phyloP scores from a whole-genome alignment of 2,113 vertebrate genomes.

The Myotis davidii region DNA sequence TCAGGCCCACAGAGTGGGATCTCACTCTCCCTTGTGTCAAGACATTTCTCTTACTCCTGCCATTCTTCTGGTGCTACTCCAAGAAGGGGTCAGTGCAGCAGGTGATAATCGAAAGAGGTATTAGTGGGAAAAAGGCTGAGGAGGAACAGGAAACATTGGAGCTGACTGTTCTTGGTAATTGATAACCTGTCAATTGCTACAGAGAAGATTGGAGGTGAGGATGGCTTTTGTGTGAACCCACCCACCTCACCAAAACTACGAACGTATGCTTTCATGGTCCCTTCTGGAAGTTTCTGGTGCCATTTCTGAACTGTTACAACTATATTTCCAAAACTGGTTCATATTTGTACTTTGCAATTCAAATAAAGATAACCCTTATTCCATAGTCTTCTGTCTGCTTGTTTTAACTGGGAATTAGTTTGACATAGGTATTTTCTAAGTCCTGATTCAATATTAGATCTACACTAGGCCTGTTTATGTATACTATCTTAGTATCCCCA shows the following conservation, averaged over 20 bases:
- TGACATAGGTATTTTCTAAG: conserved; percentile 9
- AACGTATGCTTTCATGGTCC: conserved; percentile 56
- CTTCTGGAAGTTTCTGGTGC: conserved; percentile 77
- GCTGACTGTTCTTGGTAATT: conserved; percentile 50
- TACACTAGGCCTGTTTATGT: neutral
- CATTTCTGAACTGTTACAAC: conserved; percentile 69
- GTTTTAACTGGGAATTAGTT: neutral
- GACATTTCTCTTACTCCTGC: conserved; percentile 72
- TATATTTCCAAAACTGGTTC: conserved; percentile 59
- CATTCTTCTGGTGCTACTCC: conserved; percentile 77
- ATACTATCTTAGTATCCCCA: neutral
- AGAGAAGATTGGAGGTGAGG: conserved; percentile 42
- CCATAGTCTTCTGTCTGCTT: conserved; percentile 27
- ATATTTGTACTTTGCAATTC: conserved; percentile 77
- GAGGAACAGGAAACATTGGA: conserved; percentile 25
- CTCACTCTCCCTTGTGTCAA: conserved; percentile 49
- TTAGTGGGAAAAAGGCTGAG: conserved; percentile 6
- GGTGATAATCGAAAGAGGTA: conserved; percentile 33
- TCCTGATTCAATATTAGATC: neutral
- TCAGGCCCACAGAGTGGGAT: conserved; percentile 21
- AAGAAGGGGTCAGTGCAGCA: conserved; percentile 59
- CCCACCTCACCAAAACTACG: conserved; percentile 6
- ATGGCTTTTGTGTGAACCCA: conserved; percentile 35
- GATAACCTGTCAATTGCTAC: conserved; percentile 18
- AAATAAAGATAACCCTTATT: conserved; percentile 71